phyloP scores from a whole-genome alignment of 37 sponge, comb jelly and placozoan species.

The Cladorhizidae sp. region DNA sequence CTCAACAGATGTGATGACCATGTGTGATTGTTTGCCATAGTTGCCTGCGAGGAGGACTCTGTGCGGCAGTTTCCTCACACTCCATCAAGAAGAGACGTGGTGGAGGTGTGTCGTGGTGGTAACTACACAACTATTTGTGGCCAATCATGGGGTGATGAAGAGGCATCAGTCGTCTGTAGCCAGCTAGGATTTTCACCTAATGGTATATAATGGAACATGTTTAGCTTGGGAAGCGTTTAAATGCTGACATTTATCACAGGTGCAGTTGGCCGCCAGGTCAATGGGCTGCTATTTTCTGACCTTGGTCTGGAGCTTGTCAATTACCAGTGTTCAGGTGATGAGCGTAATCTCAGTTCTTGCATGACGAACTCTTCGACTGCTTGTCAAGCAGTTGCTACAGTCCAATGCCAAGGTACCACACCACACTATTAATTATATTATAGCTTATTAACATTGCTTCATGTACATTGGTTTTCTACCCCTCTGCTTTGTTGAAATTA shows the following conservation, averaged over 20 bases:
- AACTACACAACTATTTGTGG: slow-evolving; percentile 12
- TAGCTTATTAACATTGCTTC: no score
- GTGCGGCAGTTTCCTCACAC: neutral
- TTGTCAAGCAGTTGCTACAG: neutral
- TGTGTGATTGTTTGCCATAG: neutral
- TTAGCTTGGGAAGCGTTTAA: neutral
- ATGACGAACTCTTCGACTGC: neutral
- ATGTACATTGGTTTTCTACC: no score
- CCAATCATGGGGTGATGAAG: slow-evolving; percentile 8
- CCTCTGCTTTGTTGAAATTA: no score
- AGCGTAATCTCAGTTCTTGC: neutral
- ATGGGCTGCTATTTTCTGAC: neutral
- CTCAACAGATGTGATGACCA: neutral
- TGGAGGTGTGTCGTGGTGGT: slow-evolving; percentile 12
- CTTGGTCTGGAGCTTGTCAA: neutral
- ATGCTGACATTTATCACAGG: neutral
- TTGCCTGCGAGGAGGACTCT: neutral
- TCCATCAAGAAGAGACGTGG: neutral
- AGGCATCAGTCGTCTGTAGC: slow-evolving; percentile 29
- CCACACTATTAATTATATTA: no score
- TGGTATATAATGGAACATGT: neutral
- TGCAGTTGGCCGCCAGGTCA: neutral
- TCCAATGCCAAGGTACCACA: neutral
- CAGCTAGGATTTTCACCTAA: slow-evolving; percentile 25
- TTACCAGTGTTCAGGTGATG: neutral